phyloP scores from a whole-genome alignment of 2,888 invertebrate species.

The Nomada ruficornis region DNA sequence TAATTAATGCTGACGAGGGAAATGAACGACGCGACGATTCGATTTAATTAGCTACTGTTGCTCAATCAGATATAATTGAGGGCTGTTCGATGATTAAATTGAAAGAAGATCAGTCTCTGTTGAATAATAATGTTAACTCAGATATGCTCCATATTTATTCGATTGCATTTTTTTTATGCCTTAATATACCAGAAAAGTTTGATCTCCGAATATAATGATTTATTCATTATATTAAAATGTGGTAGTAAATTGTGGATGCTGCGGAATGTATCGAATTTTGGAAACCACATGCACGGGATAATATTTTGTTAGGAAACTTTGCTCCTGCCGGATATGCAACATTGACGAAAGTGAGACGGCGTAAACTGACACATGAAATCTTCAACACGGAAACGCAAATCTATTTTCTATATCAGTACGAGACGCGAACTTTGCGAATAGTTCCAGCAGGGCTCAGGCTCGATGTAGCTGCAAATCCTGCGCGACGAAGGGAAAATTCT shows the following conservation, averaged over 20 bases:
- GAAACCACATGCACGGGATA: not conserved
- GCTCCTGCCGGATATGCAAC: slow-evolving; percentile 18
- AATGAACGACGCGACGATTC: slow-evolving; percentile 26
- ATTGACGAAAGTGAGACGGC: slow-evolving; percentile 52
- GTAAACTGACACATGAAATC: slow-evolving; percentile 47
- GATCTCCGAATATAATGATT: not conserved
- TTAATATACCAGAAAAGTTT: no score
- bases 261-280: not conserved
- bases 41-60: slow-evolving; percentile 27
- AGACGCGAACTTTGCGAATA: slow-evolving; percentile 62
- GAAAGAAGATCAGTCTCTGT: not conserved
- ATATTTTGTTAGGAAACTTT: slow-evolving; percentile 36
- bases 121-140: not conserved
- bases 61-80: not conserved
- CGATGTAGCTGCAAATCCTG: slow-evolving; percentile 1
- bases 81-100: no score
- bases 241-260: not conserved
- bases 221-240: no score
- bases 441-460: slow-evolving; percentile 33
- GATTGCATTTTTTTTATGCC: no score
- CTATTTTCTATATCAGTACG: slow-evolving; percentile 60
- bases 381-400: slow-evolving; percentile 55
- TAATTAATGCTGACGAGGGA: slow-evolving; percentile 27
- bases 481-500: slow-evolving; percentile 22
- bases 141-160: no score